Percentiles rank a stretch among this genome's conserved stretches.
phyloP scores from a whole-genome alignment of 2,113 vertebrate species.

The Vireo altiloquus region DNA sequence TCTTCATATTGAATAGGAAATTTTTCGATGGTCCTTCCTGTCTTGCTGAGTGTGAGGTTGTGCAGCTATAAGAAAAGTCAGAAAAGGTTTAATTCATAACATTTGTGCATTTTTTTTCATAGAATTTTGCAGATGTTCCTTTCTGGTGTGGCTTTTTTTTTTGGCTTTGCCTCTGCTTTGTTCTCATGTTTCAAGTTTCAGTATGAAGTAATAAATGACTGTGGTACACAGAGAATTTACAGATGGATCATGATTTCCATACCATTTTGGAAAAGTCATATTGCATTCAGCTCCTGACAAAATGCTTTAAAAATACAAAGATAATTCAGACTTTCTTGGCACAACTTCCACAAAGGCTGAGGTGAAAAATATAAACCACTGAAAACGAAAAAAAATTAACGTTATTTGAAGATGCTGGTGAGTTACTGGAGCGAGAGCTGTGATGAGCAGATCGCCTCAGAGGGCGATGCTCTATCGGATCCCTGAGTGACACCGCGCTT shows the following conservation, averaged over 20 bases:
- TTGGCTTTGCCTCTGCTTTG: conserved; percentile 50
- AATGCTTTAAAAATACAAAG: neutral
- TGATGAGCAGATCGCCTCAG: neutral
- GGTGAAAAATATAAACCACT: neutral
- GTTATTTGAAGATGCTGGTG: neutral
- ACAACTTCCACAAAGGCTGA: neutral
- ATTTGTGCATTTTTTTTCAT: conserved; percentile 40
- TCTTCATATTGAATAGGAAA: neutral
- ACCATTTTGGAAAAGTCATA: conserved; percentile 15
- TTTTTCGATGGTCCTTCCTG: conserved; percentile 1
- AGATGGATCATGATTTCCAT: conserved; percentile 28
- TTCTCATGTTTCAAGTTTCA: conserved; percentile 57
- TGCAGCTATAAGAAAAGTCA: conserved; percentile 28
- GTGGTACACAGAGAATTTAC: conserved; percentile 42
- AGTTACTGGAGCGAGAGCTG: neutral
- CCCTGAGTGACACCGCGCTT: accelerated
- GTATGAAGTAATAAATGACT: conserved; percentile 61
- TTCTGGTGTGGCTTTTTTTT: conserved; percentile 61
- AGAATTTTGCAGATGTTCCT: conserved; percentile 59
- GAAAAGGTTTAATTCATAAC: conserved; percentile 59
- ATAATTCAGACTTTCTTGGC: neutral
- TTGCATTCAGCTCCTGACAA: neutral
- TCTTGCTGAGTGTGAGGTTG: conserved; percentile 24
- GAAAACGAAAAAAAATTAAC: neutral
- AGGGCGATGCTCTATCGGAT: neutral